Conservation (phyloP, 2,113 vertebrate species). For the Cricetomys ansorgei region DNA sequence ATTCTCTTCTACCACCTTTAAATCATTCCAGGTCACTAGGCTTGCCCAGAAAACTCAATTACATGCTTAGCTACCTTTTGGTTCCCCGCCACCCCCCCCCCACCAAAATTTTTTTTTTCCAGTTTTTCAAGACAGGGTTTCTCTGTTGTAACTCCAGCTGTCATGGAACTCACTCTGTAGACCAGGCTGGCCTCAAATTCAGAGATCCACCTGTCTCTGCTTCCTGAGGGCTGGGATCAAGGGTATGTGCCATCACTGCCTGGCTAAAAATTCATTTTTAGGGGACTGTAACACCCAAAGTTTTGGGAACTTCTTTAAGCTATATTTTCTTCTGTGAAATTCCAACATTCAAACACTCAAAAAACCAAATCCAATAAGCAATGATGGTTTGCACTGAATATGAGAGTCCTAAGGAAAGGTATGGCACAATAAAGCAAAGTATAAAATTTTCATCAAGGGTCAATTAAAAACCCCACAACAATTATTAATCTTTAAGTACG, state of each 20-base stretch:
- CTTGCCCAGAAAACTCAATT: neutral
- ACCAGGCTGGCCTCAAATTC: no score
- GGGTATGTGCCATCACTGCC: no score
- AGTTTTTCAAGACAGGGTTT: no score
- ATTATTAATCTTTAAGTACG: neutral
- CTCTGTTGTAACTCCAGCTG: no score
- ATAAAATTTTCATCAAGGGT: neutral
- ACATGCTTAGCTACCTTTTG: neutral
- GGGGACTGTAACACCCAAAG: neutral
- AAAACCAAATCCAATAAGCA: constrained; percentile 31
- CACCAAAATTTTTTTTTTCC: no score
- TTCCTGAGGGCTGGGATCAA: no score
- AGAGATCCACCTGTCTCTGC: no score
- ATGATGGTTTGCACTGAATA: neutral
- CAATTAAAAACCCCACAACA: neutral
- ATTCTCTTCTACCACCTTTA: neutral
- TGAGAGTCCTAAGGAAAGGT: constrained; percentile 4
- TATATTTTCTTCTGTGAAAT: constrained; percentile 45
- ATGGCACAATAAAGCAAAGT: constrained; percentile 45
- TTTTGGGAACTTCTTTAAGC: constrained; percentile 39
- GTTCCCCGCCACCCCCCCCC: no score
- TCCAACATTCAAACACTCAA: constrained; percentile 32
- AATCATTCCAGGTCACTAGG: neutral
- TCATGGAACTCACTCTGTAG: no score
- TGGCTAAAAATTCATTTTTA: neutral